Conservation (phyloP, 2,113 vertebrate genomes). For the Bufo gargarizans region DNA sequence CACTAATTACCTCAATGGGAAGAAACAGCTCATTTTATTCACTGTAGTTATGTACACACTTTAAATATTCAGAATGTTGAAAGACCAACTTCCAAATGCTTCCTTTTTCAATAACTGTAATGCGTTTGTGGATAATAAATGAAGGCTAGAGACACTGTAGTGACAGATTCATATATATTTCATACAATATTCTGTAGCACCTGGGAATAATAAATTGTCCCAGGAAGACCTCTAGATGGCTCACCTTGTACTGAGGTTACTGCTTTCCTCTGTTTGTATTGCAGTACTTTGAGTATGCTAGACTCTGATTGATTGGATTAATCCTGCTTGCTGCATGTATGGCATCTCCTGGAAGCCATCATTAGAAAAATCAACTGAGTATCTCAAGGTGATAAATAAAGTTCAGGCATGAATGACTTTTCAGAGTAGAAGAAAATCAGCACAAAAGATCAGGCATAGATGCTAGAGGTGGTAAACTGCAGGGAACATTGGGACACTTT, state of each 20-base stretch:
- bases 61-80: neutral
- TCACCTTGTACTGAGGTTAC: conserved; percentile 42
- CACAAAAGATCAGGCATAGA: conserved; percentile 7
- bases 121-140: neutral
- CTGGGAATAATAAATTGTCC: neutral
- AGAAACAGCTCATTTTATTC: neutral
- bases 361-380: conserved; percentile 34
- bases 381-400: conserved; percentile 49
- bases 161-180: neutral
- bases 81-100: neutral
- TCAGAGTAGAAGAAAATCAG: conserved; percentile 21
- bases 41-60: neutral
- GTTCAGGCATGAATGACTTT: conserved; percentile 37
- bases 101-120: neutral
- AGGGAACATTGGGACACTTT: conserved; percentile 17
- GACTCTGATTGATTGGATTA: conserved; percentile 48
- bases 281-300: conserved; percentile 5
- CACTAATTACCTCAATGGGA: neutral
- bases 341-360: conserved; percentile 32
- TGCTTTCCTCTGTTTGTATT: neutral
- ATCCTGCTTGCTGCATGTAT: conserved; percentile 39
- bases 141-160: neutral
- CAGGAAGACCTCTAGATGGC: conserved; percentile 14
- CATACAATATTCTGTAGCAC: neutral
- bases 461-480: conserved; percentile 26